Percentiles rank a stretch among this genome's conserved stretches.
Evolutionary conservation across 2,797 vertebrate genomes (phyloP).

Genomic region (Nannoperca australis): DNA sequence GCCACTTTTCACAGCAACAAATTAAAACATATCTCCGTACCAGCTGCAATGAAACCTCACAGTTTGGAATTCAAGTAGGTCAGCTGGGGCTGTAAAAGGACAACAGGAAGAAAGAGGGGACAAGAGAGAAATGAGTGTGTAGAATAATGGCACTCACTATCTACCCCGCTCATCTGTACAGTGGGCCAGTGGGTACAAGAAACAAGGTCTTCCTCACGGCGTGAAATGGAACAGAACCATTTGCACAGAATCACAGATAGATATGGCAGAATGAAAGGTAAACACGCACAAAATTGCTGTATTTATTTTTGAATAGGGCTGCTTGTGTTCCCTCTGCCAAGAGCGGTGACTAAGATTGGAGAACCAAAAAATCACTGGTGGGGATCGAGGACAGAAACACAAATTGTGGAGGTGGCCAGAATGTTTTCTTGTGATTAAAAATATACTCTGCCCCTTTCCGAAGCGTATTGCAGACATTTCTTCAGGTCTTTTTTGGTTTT

Average conservation of each 20-base stretch:
- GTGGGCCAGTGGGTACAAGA: slow-evolving; percentile 32
- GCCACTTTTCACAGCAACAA: slow-evolving; percentile 25
- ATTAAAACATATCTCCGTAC: slow-evolving; percentile 44
- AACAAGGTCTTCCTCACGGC: slow-evolving; percentile 51
- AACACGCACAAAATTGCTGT: slow-evolving; percentile 65
- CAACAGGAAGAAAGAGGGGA: slow-evolving; percentile 36
- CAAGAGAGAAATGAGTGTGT: slow-evolving; percentile 53
- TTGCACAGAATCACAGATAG: slow-evolving; percentile 55
- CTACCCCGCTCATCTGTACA: slow-evolving; percentile 57
- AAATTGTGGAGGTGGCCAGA: slow-evolving; percentile 46
- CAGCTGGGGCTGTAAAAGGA: slow-evolving; percentile 35
- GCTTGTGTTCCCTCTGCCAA: slow-evolving; percentile 61
- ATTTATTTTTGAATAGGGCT: slow-evolving; percentile 67
- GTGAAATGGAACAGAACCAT: slow-evolving; percentile 64
- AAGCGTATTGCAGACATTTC: slow-evolving; percentile 55
- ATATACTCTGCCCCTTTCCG: slow-evolving; percentile 36
- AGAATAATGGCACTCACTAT: slow-evolving; percentile 45
- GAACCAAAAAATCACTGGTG: slow-evolving; percentile 31
- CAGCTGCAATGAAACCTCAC: slow-evolving; percentile 33
- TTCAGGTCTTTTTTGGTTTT: slow-evolving; percentile 14
- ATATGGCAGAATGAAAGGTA: slow-evolving; percentile 65
- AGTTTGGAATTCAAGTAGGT: slow-evolving; percentile 26
- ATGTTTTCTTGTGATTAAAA: slow-evolving; percentile 67
- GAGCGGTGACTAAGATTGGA: slow-evolving; percentile 55
- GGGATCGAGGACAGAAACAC: slow-evolving; percentile 47